Conservation (phyloP, 2,888 invertebrate genomes). For the Calameuta idolon region DNA sequence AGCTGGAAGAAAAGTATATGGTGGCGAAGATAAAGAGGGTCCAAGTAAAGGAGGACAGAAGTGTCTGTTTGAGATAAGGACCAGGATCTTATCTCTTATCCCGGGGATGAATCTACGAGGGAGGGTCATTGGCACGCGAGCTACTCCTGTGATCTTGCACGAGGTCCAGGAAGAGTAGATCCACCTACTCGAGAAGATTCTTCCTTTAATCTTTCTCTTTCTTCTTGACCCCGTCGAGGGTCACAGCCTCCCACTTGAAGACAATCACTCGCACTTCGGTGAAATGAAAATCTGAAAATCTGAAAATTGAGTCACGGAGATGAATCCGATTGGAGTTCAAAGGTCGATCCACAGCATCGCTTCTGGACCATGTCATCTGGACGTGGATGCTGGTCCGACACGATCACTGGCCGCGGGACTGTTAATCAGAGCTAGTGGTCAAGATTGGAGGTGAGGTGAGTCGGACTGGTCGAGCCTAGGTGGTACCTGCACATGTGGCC, state of each 20-base stretch:
- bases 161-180: no score
- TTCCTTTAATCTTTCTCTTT: background rate
- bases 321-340: background rate
- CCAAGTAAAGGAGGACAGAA: background rate
- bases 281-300: background rate
- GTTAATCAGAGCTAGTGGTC: background rate
- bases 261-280: background rate
- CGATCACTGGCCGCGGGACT: background rate
- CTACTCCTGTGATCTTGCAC: no score
- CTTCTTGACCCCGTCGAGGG: background rate
- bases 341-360: background rate
- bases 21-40: background rate
- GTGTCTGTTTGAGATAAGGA: background rate
- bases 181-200: background rate
- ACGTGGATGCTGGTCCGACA: background rate
- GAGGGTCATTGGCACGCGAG: no score
- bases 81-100: background rate
- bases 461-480: background rate
- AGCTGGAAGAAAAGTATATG: background rate
- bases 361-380: background rate
- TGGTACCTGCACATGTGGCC: background rate
- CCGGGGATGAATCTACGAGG: no score
- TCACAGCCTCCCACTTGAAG: background rate
- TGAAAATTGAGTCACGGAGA: background rate
- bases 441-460: background rate